These are phyloP conservation scores for Periphyllus acericola DNA, from an alignment of 2,888 invertebrate species.

Conservation along the genomic window DNA sequence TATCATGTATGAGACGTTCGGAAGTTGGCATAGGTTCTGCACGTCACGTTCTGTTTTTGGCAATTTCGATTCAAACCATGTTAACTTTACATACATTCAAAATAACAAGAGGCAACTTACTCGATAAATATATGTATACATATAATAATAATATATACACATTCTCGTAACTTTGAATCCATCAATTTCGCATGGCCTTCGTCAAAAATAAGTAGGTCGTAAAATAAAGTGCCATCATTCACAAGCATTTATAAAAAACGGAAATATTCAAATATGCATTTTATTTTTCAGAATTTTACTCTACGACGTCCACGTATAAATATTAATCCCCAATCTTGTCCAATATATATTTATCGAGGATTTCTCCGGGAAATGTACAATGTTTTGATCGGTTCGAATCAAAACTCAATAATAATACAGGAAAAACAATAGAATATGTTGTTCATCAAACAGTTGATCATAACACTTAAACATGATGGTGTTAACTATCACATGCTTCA, in stretches of 20 bases:
- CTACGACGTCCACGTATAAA: too few relatives aligned
- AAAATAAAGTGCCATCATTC: not conserved
- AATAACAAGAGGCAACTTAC: slow-evolving; percentile 34
- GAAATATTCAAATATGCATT: too few relatives aligned
- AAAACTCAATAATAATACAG: too few relatives aligned
- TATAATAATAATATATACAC: not conserved
- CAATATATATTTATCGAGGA: too few relatives aligned
- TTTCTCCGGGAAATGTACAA: too few relatives aligned
- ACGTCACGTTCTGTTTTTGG: slow-evolving; percentile 54
- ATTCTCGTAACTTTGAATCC: not conserved
- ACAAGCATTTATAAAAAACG: not conserved
- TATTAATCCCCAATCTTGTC: too few relatives aligned
- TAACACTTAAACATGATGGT: too few relatives aligned
- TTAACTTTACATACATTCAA: slow-evolving; percentile 41
- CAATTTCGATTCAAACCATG: slow-evolving; percentile 48
- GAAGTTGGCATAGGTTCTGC: slow-evolving; percentile 38
- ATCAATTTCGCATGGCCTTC: not conserved
- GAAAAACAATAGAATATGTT: too few relatives aligned
- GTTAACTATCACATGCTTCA: too few relatives aligned
- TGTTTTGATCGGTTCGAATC: too few relatives aligned
- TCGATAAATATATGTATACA: not conserved
- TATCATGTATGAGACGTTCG: slow-evolving; percentile 25
- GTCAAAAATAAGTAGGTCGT: not conserved
- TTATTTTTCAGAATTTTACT: too few relatives aligned
- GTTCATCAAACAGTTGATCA: too few relatives aligned